Conservation (phyloP, 2,113 vertebrate species). For the Chaetodon auriga region DNA sequence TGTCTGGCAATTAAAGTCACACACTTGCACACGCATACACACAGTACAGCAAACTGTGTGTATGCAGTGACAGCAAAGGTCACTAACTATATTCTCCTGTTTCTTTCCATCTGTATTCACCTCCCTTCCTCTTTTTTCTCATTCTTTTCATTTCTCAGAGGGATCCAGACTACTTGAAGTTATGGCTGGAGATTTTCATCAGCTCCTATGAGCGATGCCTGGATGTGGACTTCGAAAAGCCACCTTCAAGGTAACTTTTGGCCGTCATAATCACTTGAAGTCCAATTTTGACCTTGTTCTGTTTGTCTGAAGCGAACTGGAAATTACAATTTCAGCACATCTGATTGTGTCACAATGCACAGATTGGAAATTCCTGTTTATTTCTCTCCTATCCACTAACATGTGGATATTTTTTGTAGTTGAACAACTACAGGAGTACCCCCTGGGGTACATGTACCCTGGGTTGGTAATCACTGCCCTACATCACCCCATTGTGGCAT, state of each 20-base stretch:
- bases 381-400: background rate
- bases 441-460: background rate
- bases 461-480: background rate
- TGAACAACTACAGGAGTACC: background rate
- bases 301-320: no score
- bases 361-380: background rate
- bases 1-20: constrained; percentile 13
- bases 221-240: constrained; percentile 97
- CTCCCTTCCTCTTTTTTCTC: background rate
- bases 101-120: background rate
- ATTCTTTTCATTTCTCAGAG: constrained; percentile 83
- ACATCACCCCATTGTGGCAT: background rate
- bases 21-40: background rate
- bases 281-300: background rate
- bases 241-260: constrained; percentile 90
- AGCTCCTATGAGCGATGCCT: constrained; percentile 94
- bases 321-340: no score
- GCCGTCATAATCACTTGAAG: background rate
- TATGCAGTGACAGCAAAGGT: constrained; percentile 29
- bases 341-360: no score
- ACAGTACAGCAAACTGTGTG: no score
- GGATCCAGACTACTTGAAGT: constrained; percentile 96
- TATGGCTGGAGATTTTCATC: constrained; percentile 98
- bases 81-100: background rate
- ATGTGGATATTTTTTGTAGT: no score